Evolutionary conservation across 37 sponge, comb jelly and placozoan species (phyloP).

Genomic region (Theonella swinhoei): DNA sequence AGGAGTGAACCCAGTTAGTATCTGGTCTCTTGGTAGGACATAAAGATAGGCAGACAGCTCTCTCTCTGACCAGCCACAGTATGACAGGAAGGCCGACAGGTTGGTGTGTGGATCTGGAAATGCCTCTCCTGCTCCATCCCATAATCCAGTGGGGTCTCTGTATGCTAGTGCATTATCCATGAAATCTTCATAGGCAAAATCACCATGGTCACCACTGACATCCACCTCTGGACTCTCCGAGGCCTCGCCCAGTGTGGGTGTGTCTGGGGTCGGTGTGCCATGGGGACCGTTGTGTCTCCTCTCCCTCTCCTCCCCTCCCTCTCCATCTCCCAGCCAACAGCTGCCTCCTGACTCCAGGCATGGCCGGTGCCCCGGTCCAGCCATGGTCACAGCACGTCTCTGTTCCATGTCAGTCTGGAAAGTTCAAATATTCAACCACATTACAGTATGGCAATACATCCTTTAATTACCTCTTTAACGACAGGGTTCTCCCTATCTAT

Average conservation of each 20-base stretch:
- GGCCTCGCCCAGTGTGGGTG: constrained; percentile 12
- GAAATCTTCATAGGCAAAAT: background rate
- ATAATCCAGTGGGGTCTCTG: constrained; percentile 29
- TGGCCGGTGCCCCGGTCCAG: too few species aligned
- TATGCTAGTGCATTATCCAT: background rate
- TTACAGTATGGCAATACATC: too few species aligned
- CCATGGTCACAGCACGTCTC: too few species aligned
- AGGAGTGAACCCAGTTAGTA: background rate
- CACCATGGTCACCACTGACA: background rate
- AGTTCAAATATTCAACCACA: too few species aligned
- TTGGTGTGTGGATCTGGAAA: constrained; percentile 57
- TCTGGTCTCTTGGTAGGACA: constrained; percentile 52
- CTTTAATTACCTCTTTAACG: too few species aligned
- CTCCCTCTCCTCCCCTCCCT: background rate
- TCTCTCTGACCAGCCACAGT: constrained; percentile 19
- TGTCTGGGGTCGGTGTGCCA: too few species aligned
- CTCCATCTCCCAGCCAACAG: background rate
- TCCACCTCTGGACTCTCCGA: constrained; percentile 8
- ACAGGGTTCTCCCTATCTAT: background rate
- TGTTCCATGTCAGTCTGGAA: too few species aligned
- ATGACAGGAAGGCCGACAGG: constrained; percentile 41
- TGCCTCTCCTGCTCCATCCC: constrained; percentile 20
- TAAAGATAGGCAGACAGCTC: constrained; percentile 23
- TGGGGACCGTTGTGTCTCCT: constrained; percentile 4
- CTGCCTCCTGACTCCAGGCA: too few species aligned